phyloP scores from a whole-genome alignment of 2,797 vertebrate genomes.

The Acridotheres tristis region DNA sequence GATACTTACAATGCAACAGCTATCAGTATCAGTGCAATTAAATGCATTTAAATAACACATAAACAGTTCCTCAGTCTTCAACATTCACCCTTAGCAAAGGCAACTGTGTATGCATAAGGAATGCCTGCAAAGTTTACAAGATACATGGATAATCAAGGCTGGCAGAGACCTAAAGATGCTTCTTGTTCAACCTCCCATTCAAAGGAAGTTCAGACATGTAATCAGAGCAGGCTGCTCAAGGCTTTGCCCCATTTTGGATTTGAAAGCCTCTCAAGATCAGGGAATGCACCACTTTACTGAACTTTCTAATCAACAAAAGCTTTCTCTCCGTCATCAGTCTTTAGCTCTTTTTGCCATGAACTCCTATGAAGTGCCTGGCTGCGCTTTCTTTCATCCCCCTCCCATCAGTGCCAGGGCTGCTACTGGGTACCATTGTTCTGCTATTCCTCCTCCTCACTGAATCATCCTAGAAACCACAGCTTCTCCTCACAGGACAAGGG shows the following conservation, averaged over 20 bases:
- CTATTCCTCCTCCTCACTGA: not conserved
- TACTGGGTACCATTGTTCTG: not conserved
- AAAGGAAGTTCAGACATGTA: not conserved
- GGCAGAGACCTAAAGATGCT: not conserved
- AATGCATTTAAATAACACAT: not conserved
- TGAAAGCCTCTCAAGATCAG: not conserved
- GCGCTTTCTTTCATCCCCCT: not conserved
- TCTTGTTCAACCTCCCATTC: not conserved
- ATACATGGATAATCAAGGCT: not conserved
- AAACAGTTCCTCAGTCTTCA: not conserved
- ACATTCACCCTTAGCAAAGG: not conserved
- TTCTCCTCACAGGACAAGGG: not conserved
- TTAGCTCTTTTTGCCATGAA: not conserved
- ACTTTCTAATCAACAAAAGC: not conserved
- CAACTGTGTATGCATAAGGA: not conserved
- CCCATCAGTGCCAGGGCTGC: not conserved
- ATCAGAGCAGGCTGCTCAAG: not conserved
- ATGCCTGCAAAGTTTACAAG: not conserved
- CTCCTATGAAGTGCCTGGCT: rapidly evolving
- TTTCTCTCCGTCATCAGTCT: not conserved
- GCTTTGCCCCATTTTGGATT: not conserved
- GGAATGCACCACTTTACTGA: not conserved
- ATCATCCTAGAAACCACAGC: not conserved
- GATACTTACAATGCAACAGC: not conserved
- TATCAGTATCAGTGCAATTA: not conserved